phyloP scores from a whole-genome alignment of 2,888 invertebrate genomes.

The Dioctria linearis region DNA sequence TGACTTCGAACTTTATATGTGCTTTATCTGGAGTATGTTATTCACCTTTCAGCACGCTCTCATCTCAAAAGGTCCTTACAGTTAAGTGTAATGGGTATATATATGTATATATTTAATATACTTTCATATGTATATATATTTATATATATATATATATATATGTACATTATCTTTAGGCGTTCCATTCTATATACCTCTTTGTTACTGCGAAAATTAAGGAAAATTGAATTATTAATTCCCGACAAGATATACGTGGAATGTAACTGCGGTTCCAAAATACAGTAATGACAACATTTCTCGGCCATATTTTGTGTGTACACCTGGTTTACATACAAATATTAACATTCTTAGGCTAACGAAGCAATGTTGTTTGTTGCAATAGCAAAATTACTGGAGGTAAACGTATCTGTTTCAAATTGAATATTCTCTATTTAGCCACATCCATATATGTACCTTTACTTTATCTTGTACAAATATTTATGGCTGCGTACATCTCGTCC shows the following conservation, averaged over 20 bases:
- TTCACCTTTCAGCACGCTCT: slow-evolving; percentile 27
- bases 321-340: background rate
- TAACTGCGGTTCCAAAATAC: background rate
- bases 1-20: slow-evolving; percentile 48
- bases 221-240: slow-evolving; percentile 44
- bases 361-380: slow-evolving; percentile 12
- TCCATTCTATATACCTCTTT: background rate
- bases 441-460: background rate
- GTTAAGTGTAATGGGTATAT: slow-evolving; percentile 19
- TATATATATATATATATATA: slow-evolving; percentile 5
- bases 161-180: no score
- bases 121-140: slow-evolving; percentile 9
- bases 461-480: slow-evolving; percentile 20
- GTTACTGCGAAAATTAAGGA: slow-evolving; percentile 29
- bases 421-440: slow-evolving; percentile 36
- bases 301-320: background rate
- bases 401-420: slow-evolving; percentile 41
- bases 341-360: background rate
- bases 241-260: slow-evolving; percentile 9
- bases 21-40: slow-evolving; percentile 21
- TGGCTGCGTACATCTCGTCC: background rate
- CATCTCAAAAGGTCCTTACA: slow-evolving; percentile 18
- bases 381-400: slow-evolving; percentile 5
- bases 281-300: background rate
- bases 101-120: slow-evolving; percentile 25